Percentiles rank a stretch among this genome's conserved stretches.
These are phyloP conservation scores for Camptogramma bilineatum DNA, from an alignment of 2,888 invertebrate genomes.

Conservation along the genomic window DNA sequence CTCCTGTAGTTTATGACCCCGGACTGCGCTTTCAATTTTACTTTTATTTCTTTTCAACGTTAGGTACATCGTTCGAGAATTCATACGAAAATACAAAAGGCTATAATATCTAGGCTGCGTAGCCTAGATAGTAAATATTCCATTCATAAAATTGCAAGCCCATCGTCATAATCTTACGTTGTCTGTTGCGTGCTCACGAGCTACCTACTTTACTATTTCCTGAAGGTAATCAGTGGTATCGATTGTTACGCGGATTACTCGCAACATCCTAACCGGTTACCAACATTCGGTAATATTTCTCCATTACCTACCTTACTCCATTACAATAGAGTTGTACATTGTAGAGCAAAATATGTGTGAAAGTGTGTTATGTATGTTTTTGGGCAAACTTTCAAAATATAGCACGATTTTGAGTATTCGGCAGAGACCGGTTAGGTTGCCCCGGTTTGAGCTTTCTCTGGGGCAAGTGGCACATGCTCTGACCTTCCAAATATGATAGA, in stretches of 20 bases:
- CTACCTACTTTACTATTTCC: constrained; percentile 15
- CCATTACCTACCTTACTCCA: constrained; percentile 12
- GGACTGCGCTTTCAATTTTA: too few relatives aligned
- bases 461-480: constrained; percentile 15
- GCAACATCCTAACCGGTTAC: constrained; percentile 27
- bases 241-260: constrained; percentile 28
- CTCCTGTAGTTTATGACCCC: too few relatives aligned
- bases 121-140: not conserved
- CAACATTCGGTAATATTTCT: constrained; percentile 23
- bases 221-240: constrained; percentile 10
- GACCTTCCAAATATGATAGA: constrained; percentile 9
- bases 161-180: not conserved
- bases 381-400: constrained; percentile 42
- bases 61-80: too few relatives aligned
- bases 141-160: not conserved
- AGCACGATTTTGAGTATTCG: constrained; percentile 35
- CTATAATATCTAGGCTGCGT: not conserved
- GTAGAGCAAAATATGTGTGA: constrained; percentile 29
- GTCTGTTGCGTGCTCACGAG: not conserved
- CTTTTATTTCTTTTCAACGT: too few relatives aligned
- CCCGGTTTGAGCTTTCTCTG: constrained; percentile 38
- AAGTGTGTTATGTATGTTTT: constrained; percentile 38
- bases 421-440: constrained; percentile 29
- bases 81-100: not conserved
- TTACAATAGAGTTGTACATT: constrained; percentile 17